These are phyloP conservation scores for Phyllotreta cruciferae DNA, from an alignment of 2,888 invertebrate species.

Conservation along the genomic window DNA sequence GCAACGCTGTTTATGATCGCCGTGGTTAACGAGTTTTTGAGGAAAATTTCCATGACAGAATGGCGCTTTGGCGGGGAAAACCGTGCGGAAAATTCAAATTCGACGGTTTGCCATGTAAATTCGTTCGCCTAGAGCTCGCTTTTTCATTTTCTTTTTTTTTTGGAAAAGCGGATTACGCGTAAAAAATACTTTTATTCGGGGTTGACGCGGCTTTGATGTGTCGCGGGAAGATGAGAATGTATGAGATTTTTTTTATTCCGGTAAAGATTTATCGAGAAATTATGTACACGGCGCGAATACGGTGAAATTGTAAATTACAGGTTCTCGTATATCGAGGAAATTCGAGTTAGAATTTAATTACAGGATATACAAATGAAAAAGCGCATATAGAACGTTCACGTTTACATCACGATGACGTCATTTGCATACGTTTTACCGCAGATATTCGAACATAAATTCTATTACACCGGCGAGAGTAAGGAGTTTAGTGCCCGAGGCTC, in stretches of 20 bases:
- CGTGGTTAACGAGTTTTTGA: neutral
- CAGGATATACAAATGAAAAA: too few species aligned
- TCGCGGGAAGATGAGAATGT: neutral
- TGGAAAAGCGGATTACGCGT: conserved; percentile 18
- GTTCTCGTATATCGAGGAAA: neutral
- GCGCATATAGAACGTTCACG: too few species aligned
- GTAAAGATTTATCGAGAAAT: neutral
- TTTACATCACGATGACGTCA: too few species aligned
- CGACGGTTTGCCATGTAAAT: conserved; percentile 12
- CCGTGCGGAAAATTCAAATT: conserved; percentile 17
- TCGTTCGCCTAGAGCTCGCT: conserved; percentile 1
- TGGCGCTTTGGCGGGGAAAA: conserved; percentile 11
- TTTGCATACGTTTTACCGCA: too few species aligned
- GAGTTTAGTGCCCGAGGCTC: too few species aligned
- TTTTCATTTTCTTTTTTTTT: conserved; percentile 13
- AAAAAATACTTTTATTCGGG: conserved; percentile 14
- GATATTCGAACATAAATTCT: too few species aligned
- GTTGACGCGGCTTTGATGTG: conserved; percentile 14
- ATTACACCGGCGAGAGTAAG: too few species aligned
- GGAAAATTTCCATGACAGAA: conserved; percentile 6
- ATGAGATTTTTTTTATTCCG: neutral
- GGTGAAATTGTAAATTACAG: neutral
- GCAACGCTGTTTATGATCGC: too few species aligned
- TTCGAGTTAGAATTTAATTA: too few species aligned
- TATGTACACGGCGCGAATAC: neutral